Conservation (phyloP, 2,888 invertebrate genomes). For the Archips crataeganus region DNA sequence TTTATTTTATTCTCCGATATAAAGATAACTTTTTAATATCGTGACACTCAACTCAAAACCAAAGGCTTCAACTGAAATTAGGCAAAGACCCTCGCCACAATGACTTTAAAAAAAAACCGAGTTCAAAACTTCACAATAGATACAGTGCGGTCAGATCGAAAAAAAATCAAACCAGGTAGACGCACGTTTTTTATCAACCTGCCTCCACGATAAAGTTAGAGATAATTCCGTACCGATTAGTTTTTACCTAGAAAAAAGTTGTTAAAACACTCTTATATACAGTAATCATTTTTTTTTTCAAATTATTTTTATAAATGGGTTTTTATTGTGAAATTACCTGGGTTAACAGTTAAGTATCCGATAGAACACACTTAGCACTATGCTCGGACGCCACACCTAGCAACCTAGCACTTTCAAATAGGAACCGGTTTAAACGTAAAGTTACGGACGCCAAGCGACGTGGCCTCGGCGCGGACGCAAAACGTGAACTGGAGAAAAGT, state of each 20-base stretch:
- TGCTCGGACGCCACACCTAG: conserved; percentile 67
- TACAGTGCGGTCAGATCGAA: conserved; percentile 24
- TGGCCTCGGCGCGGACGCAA: conserved; percentile 61
- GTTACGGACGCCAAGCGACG: conserved; percentile 61
- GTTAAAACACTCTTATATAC: not conserved
- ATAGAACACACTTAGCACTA: conserved; percentile 40
- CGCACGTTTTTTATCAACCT: conserved; percentile 39
- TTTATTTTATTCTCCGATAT: not conserved
- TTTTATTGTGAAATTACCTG: conserved; percentile 26
- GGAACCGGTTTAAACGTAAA: conserved; percentile 79
- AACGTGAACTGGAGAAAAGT: conserved; percentile 60
- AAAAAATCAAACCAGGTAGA: conserved; percentile 39
- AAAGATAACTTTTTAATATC: not conserved
- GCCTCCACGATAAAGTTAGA: conserved; percentile 23
- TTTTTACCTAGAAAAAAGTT: conserved; percentile 6
- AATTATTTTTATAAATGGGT: not conserved
- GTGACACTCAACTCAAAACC: not conserved
- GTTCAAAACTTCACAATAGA: conserved; percentile 31
- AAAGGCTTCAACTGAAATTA: not conserved
- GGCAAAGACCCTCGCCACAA: not conserved
- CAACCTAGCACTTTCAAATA: conserved; percentile 78
- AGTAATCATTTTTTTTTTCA: not conserved
- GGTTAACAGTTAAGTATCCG: conserved; percentile 27
- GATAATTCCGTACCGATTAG: conserved; percentile 21
- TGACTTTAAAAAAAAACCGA: conserved; percentile 13